These are phyloP conservation scores for Synanthedon vespiformis DNA, from an alignment of 2,888 invertebrate genomes.

Conservation along the genomic window DNA sequence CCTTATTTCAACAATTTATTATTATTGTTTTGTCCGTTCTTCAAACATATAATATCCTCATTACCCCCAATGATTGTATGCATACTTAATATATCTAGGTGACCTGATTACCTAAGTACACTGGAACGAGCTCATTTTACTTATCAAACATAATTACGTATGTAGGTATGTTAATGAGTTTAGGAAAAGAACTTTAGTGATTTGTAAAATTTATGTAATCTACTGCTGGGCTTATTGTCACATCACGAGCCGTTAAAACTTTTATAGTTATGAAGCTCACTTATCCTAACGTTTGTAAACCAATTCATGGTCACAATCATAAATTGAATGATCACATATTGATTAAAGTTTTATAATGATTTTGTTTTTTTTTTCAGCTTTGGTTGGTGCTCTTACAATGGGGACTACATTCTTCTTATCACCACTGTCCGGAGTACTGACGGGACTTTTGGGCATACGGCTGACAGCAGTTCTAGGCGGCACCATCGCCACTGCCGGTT, in stretches of 20 bases:
- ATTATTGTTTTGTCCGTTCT: too few relatives aligned
- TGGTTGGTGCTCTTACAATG: constrained; percentile 89
- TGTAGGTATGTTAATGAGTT: too few relatives aligned
- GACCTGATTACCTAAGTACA: too few relatives aligned
- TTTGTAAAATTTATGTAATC: too few relatives aligned
- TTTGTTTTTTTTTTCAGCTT: constrained; percentile 74
- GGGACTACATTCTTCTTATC: constrained; percentile 91
- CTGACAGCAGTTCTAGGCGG: constrained; percentile 87
- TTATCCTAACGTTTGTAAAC: neutral
- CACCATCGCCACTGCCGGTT: constrained; percentile 79
- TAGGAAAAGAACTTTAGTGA: too few relatives aligned
- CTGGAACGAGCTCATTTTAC: too few relatives aligned
- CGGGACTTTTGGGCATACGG: constrained; percentile 87
- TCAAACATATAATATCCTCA: neutral
- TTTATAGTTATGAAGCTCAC: too few relatives aligned
- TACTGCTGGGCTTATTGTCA: too few relatives aligned
- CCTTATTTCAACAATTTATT: too few relatives aligned
- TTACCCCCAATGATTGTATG: neutral
- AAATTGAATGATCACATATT: neutral
- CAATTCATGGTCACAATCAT: neutral
- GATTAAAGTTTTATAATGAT: constrained; percentile 3
- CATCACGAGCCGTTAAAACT: too few relatives aligned
- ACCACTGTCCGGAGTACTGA: constrained; percentile 87
- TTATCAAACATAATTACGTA: too few relatives aligned
- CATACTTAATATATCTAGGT: too few relatives aligned